Evolutionary conservation across 2,113 vertebrate genomes (phyloP).

Genomic region (Ochotona curzoniae): DNA sequence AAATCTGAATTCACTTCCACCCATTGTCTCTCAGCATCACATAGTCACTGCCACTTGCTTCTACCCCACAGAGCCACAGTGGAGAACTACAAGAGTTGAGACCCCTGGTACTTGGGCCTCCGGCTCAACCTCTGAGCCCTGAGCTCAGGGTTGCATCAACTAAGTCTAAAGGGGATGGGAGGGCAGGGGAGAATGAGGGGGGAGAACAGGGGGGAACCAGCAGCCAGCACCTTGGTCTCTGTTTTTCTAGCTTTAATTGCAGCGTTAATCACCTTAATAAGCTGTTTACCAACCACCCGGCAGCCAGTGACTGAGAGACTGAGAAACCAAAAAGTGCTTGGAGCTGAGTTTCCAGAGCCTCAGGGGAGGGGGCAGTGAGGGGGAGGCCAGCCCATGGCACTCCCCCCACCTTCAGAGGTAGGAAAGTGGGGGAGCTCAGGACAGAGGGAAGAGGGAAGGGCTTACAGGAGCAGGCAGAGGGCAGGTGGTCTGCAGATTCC

Average conservation of each 20-base stretch:
- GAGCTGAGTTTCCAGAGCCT: conserved; percentile 66
- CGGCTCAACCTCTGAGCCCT: neutral
- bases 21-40: neutral
- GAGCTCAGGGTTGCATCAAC: conserved; percentile 40
- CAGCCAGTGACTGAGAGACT: conserved; percentile 66
- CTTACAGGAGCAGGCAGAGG: neutral
- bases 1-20: neutral
- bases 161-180: neutral
- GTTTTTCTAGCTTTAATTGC: conserved; percentile 78
- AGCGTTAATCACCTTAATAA: conserved; percentile 74
- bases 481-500: neutral
- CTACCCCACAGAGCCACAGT: neutral
- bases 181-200: neutral
- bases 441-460: neutral
- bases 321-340: conserved; percentile 72
- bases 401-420: too few species aligned
- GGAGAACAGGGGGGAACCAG: neutral
- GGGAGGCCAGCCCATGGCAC: neutral
- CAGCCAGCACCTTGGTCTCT: conserved; percentile 68
- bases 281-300: conserved; percentile 77
- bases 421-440: neutral
- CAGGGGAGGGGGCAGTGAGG: neutral
- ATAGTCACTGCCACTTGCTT: too few species aligned
- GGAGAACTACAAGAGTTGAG: neutral
- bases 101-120: neutral